phyloP scores from a whole-genome alignment of 2,888 invertebrate species.

The Allygus modestus region DNA sequence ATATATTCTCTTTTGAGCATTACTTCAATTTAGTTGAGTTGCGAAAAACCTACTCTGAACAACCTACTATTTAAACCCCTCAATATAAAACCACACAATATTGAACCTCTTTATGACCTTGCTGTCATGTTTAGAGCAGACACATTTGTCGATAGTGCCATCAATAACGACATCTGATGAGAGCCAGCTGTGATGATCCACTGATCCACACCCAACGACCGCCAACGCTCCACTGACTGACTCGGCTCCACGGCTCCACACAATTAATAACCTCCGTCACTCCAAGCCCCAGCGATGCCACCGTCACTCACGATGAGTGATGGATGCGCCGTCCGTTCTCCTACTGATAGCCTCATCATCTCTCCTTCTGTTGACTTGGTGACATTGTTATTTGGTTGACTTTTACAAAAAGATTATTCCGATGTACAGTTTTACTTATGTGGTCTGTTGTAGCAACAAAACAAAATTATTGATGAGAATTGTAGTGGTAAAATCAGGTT shows the following conservation, averaged over 20 bases:
- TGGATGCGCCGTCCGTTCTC: background rate
- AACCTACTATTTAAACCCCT: too few relatives aligned
- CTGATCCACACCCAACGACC: background rate
- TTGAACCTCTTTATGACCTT: too few relatives aligned
- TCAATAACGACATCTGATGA: slow-evolving; percentile 12
- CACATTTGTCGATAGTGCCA: background rate
- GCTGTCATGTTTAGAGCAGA: too few relatives aligned
- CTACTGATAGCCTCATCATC: background rate
- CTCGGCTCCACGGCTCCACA: background rate
- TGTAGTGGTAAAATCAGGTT: too few relatives aligned
- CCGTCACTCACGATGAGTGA: background rate
- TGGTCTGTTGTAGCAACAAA: too few relatives aligned
- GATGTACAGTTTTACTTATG: too few relatives aligned
- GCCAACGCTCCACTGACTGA: background rate
- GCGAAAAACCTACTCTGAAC: too few relatives aligned
- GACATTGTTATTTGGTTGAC: background rate
- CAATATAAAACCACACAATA: too few relatives aligned
- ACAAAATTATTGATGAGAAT: too few relatives aligned
- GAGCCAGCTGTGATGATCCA: background rate
- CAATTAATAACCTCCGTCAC: slow-evolving; percentile 8
- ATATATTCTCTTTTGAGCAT: too few relatives aligned
- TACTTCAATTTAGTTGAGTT: too few relatives aligned
- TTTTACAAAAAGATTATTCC: too few relatives aligned
- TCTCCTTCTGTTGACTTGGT: background rate
- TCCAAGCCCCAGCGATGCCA: background rate